Conservation (phyloP, 1,140 invertebrate species). For the Procambarus virginalis region DNA sequence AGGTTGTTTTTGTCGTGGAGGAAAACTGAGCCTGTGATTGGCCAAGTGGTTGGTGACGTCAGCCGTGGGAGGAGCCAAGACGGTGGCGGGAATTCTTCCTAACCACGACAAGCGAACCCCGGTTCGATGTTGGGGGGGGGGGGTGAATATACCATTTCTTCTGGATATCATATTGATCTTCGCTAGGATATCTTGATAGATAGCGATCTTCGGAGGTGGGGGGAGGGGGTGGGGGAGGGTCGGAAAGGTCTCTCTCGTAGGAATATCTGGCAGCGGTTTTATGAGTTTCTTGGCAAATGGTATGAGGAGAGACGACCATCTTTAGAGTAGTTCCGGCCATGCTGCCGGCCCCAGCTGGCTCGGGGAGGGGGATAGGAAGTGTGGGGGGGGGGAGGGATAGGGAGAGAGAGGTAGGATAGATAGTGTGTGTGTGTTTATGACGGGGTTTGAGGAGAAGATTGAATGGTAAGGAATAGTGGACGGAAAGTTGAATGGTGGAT, state of each 20-base stretch:
- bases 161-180: too few relatives aligned
- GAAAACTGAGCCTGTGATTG: slow-evolving; percentile 10
- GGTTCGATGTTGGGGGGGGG: too few relatives aligned
- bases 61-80: slow-evolving; percentile 44
- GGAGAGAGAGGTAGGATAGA: not conserved
- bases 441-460: too few relatives aligned
- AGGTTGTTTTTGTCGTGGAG: too few relatives aligned
- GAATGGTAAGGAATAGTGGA: not conserved
- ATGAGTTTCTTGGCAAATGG: slow-evolving; percentile 38
- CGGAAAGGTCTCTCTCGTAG: not conserved
- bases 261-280: slow-evolving; percentile 21
- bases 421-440: too few relatives aligned
- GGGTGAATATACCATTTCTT: too few relatives aligned
- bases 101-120: too few relatives aligned
- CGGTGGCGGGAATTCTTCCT: not conserved
- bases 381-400: not conserved
- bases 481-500: not conserved
- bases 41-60: slow-evolving; percentile 47
- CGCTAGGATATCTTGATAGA: too few relatives aligned
- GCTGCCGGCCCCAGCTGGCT: not conserved
- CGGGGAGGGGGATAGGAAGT: too few relatives aligned
- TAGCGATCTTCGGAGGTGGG: too few relatives aligned
- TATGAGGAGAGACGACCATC: slow-evolving; percentile 6
- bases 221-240: too few relatives aligned
- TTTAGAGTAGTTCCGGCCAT: slow-evolving; percentile 6